Conservation (phyloP, 2,888 invertebrate species). For the Drosophila neutralis region DNA sequence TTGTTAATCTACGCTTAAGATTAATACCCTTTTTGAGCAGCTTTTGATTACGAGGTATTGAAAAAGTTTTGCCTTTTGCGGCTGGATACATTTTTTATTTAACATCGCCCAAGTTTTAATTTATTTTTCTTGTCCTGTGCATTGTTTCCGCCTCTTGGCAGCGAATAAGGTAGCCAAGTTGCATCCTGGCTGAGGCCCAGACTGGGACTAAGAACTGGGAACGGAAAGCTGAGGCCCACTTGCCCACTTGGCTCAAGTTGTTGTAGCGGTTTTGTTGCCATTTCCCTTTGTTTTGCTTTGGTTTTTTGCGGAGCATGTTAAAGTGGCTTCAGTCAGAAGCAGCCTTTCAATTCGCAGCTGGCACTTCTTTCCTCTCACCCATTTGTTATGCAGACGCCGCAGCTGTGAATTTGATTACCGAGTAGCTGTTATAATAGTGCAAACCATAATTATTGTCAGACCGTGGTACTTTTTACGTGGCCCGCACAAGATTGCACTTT, state of each 20-base stretch:
- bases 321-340: constrained; percentile 55
- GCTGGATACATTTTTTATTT: constrained; percentile 61
- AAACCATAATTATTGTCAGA: constrained; percentile 70
- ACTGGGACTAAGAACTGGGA: constrained; percentile 6
- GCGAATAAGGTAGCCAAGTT: constrained; percentile 35
- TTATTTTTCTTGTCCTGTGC: constrained; percentile 62
- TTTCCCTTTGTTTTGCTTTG: constrained; percentile 62
- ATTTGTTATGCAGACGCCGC: constrained; percentile 29
- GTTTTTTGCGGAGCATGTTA: constrained; percentile 64
- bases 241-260: constrained; percentile 66
- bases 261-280: constrained; percentile 65
- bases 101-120: constrained; percentile 71
- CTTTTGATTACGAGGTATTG: constrained; percentile 47
- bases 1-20: neutral
- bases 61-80: constrained; percentile 52
- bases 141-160: constrained; percentile 66
- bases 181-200: constrained; percentile 28
- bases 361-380: constrained; percentile 16
- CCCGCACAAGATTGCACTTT: constrained; percentile 58
- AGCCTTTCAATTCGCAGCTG: constrained; percentile 27
- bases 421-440: constrained; percentile 35
- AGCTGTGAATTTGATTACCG: constrained; percentile 68
- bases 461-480: constrained; percentile 51
- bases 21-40: constrained; percentile 19
- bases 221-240: constrained; percentile 3